Conservation (phyloP, 2,888 invertebrate genomes). For the Hypomecis atomaria region DNA sequence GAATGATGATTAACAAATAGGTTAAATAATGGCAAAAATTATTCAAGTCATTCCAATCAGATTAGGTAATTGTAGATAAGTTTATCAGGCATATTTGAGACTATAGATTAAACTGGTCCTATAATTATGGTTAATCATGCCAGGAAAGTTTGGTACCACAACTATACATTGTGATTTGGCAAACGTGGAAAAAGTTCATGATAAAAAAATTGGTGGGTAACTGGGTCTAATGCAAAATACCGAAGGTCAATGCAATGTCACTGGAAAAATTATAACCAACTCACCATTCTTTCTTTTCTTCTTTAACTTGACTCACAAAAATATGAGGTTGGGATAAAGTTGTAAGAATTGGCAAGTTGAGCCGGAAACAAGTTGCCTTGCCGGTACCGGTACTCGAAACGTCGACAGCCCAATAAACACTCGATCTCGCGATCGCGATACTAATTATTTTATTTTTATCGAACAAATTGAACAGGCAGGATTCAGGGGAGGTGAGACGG, state of each 20-base stretch:
- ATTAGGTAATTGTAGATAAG: constrained; percentile 17
- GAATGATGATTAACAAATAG: constrained; percentile 8
- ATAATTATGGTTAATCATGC: constrained; percentile 1
- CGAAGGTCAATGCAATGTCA: constrained; percentile 79
- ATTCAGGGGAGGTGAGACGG: too few relatives aligned
- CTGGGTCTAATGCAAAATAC: constrained; percentile 13
- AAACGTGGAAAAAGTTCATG: not conserved
- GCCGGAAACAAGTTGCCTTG: constrained; percentile 1
- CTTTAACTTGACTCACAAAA: constrained; percentile 15
- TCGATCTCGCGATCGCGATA: constrained; percentile 10
- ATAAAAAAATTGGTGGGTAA: not conserved
- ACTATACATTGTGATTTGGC: not conserved
- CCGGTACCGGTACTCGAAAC: constrained; percentile 21
- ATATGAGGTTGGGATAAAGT: constrained; percentile 1
- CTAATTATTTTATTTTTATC: constrained; percentile 17
- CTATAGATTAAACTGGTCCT: not conserved
- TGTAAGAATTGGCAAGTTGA: constrained; percentile 11
- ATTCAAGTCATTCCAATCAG: constrained; percentile 23
- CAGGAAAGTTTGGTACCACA: not conserved
- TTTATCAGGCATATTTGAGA: constrained; percentile 21
- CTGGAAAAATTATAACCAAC: constrained; percentile 52
- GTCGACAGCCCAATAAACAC: constrained; percentile 2
- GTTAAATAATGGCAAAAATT: constrained; percentile 17
- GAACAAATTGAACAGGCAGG: constrained; percentile 5
- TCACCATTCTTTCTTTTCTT: constrained; percentile 62